A percentile compares a stretch with the other conserved stretches of the same genome.
Evolutionary conservation across 2,113 vertebrate genomes (phyloP).

Genomic region (Ailuropoda melanoleuca): DNA sequence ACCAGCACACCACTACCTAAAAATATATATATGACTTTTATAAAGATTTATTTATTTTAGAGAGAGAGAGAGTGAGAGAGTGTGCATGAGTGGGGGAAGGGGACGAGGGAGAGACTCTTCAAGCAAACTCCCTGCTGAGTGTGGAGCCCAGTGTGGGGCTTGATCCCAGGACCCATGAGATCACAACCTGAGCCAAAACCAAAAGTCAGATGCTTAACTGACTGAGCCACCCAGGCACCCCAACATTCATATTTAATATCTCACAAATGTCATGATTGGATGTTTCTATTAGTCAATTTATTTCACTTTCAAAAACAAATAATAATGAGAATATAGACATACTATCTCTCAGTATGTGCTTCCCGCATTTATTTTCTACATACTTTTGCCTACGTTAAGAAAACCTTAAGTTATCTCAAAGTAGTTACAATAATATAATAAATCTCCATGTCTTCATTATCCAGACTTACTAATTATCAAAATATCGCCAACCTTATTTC

Average conservation of each 20-base stretch:
- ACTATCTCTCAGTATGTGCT: not conserved
- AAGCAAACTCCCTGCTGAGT: not conserved
- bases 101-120: not conserved
- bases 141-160: not conserved
- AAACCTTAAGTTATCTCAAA: not conserved
- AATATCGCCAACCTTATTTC: not conserved
- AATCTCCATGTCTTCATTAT: not conserved
- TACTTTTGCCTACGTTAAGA: not conserved
- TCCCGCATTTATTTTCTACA: not conserved
- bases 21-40: not conserved
- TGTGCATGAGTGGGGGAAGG: not conserved
- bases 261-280: not conserved
- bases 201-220: not conserved
- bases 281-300: not conserved
- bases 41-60: not conserved
- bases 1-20: not conserved
- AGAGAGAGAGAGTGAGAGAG: not conserved
- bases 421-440: not conserved
- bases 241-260: not conserved
- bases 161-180: not conserved
- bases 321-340: not conserved
- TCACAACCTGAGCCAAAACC: not conserved
- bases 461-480: not conserved
- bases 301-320: conserved; percentile 17
- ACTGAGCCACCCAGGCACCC: not conserved